Evolutionary conservation across 2,113 vertebrate genomes (phyloP).

Genomic region (Dryoscopus gambensis): DNA sequence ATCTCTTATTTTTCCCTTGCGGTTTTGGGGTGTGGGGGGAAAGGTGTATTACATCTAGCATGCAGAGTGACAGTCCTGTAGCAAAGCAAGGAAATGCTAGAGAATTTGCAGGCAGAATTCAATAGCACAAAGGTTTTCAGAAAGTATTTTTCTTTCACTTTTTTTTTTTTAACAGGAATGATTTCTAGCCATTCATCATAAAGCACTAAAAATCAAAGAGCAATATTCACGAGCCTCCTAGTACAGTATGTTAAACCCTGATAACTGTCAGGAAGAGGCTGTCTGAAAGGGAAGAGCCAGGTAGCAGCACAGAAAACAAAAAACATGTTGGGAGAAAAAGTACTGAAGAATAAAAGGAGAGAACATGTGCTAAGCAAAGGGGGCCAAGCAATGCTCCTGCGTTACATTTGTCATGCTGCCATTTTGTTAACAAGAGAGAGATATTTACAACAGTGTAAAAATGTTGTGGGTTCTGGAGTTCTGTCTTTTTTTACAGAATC

Average conservation of each 20-base stretch:
- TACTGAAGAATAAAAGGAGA: constrained; percentile 46
- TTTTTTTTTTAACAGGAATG: neutral
- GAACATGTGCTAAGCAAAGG: constrained; percentile 15
- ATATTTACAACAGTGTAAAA: neutral
- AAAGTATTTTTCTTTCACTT: constrained; percentile 10
- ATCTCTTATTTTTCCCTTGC: neutral
- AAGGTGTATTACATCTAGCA: neutral
- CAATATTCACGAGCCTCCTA: constrained; percentile 70
- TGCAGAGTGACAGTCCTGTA: neutral
- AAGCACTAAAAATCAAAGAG: constrained; percentile 69
- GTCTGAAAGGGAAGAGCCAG: constrained; percentile 43
- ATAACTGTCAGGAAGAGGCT: constrained; percentile 68
- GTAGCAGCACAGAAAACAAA: constrained; percentile 53
- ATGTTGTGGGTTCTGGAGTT: neutral
- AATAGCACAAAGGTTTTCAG: constrained; percentile 44
- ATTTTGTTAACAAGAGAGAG: constrained; percentile 32
- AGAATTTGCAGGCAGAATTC: constrained; percentile 51
- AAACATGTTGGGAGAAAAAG: constrained; percentile 33
- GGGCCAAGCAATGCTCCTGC: neutral
- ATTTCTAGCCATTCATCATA: constrained; percentile 62
- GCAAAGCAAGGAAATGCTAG: neutral
- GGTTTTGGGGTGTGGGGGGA: rapidly evolving
- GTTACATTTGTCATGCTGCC: constrained; percentile 36
- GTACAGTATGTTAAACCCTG: constrained; percentile 67
- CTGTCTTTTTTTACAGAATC: neutral